Evolutionary conservation across 2,113 vertebrate genomes (phyloP).

Genomic region (Prochilodus magdalenae): DNA sequence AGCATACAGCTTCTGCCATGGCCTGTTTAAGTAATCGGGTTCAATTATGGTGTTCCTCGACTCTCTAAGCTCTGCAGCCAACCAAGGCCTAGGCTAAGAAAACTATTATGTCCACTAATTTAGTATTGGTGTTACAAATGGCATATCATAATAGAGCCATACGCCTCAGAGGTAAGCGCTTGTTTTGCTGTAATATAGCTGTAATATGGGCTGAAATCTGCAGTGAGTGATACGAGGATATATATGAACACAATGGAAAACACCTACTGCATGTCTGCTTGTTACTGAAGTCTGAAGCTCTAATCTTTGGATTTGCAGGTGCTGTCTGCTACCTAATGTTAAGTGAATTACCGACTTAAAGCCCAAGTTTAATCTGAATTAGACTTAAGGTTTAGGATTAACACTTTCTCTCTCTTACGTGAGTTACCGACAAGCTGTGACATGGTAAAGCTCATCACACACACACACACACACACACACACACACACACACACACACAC

Average conservation of each 20-base stretch:
- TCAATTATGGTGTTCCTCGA: no score
- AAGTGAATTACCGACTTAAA: slow-evolving; percentile 56
- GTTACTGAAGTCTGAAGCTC: slow-evolving; percentile 28
- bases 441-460: slow-evolving; percentile 26
- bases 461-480: neutral
- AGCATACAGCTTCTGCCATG: no score
- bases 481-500: no score
- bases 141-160: no score
- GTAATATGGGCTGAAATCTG: neutral
- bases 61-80: no score
- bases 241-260: slow-evolving; percentile 17
- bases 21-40: no score
- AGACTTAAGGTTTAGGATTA: slow-evolving; percentile 50
- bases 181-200: neutral
- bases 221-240: slow-evolving; percentile 28
- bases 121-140: no score
- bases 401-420: slow-evolving; percentile 34
- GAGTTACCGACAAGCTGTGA: slow-evolving; percentile 42
- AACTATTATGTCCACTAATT: no score
- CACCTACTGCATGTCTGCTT: neutral
- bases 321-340: slow-evolving; percentile 32
- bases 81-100: no score
- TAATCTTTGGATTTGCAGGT: slow-evolving; percentile 32
- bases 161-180: no score
- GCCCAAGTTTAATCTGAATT: slow-evolving; percentile 49